Evolutionary conservation across 2,113 vertebrate species (phyloP).

Genomic region (Electrona antarctica): DNA sequence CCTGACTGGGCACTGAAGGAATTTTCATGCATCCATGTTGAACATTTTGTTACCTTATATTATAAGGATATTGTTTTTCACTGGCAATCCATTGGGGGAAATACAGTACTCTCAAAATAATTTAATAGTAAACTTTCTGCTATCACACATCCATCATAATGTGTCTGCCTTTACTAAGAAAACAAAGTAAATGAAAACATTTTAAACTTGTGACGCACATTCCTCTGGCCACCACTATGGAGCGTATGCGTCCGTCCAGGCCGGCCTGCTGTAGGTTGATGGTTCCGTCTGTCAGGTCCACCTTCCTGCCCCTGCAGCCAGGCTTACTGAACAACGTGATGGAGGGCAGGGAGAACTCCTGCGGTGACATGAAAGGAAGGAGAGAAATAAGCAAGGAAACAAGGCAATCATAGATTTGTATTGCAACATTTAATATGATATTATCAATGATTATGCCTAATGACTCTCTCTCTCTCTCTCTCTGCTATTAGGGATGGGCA

Average conservation of each 20-base stretch:
- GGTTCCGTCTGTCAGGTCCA: slow-evolving; percentile 75
- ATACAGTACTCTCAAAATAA: too few species aligned
- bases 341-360: slow-evolving; percentile 91
- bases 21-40: slow-evolving; percentile 20
- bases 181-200: too few species aligned
- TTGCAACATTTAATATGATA: neutral
- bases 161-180: too few species aligned
- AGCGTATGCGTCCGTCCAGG: slow-evolving; percentile 82
- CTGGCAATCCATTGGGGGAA: too few species aligned
- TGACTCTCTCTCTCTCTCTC: too few species aligned
- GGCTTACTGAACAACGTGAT: slow-evolving; percentile 87
- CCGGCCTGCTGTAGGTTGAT: slow-evolving; percentile 84
- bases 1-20: slow-evolving; percentile 11
- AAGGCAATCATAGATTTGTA: neutral
- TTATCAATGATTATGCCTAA: too few species aligned
- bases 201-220: slow-evolving; percentile 77
- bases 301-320: slow-evolving; percentile 86
- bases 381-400: neutral
- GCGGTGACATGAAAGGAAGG: neutral
- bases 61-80: neutral
- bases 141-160: too few species aligned
- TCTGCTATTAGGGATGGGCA: too few species aligned
- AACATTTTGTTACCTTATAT: neutral
- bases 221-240: slow-evolving; percentile 90
- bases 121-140: too few species aligned